Evolutionary conservation across 2,113 vertebrate species (phyloP), one percentile per base, ranked within the genome.

Genomic region (Tenrec ecaudatus): DNA sequence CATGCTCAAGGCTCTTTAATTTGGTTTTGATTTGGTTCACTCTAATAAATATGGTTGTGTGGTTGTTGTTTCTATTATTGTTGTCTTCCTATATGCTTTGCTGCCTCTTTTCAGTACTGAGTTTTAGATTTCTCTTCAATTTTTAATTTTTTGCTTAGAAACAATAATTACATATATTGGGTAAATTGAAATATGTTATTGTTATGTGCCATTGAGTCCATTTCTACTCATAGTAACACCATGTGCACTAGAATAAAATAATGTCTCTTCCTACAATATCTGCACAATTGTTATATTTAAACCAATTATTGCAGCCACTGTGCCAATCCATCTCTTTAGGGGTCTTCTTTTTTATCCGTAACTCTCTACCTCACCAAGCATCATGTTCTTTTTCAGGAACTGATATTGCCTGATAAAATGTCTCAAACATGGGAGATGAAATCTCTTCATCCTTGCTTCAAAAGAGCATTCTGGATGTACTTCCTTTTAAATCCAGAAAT

Each of bases 401-500:
- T 40, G 40, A 40, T 40, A 3, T 40, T 40, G 40, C 40, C 40
- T 40, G 40, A 40, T 40, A 40, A 40, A 40, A 40, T 40, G 40
- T 40, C 40, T 7, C 40, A 40, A 40, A 40, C 7, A 40, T 40
- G 40, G 40, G 40, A 40, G 40, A 40, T 40, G 40, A 40, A 40
- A 40, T 40, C 40, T 40, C 40, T 7, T 40, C 40, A 40, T 40
- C 40, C 40, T 43, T 43, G 89, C 92, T 93, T 76, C 57, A 5
- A 58, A 58, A 19, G 57, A 58, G 57, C 11, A 29, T 38, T 40
- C 80, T 12, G 92, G 92, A 86, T 76, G 33, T 53, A 40, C 92
- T 66, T 77, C 64, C 47, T 88, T 89, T 60, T 68, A 86, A 89
- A 89, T 92, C 73, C 58, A 83, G 76, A 90, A 86, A 71, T 89